A percentile compares a stretch with the other conserved stretches of the same genome.
Conservation (phyloP, 2,797 vertebrate genomes). For the Gambusia yucatana region DNA sequence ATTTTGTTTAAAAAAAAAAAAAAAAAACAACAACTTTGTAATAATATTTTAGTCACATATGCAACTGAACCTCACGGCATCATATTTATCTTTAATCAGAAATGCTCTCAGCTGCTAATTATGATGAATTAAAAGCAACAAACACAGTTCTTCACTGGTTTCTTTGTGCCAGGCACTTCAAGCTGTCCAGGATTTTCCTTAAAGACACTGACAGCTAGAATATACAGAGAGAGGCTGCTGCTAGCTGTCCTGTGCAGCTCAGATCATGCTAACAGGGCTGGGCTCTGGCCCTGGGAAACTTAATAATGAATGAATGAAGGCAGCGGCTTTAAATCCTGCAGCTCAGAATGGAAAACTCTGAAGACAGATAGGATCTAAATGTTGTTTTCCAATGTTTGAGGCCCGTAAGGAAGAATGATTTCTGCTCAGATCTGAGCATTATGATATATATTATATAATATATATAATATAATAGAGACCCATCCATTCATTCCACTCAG, state of each 20-base stretch:
- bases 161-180: slow-evolving; percentile 26
- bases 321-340: slow-evolving; percentile 49
- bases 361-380: slow-evolving; percentile 27
- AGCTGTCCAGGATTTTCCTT: slow-evolving; percentile 58
- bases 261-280: slow-evolving; percentile 30
- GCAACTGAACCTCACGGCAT: neutral
- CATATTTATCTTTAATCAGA: neutral
- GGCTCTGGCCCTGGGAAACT: slow-evolving; percentile 42
- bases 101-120: neutral
- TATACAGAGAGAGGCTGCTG: slow-evolving; percentile 17
- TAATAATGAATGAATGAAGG: slow-evolving; percentile 62
- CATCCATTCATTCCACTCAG: neutral
- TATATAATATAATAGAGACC: neutral
- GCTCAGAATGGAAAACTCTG: slow-evolving; percentile 42
- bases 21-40: neutral
- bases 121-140: neutral
- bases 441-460: too few species aligned
- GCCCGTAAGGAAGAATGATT: neutral
- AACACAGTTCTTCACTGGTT: neutral
- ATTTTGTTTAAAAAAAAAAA: neutral
- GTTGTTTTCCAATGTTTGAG: slow-evolving; percentile 5
- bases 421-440: neutral
- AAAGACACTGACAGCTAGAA: slow-evolving; percentile 44
- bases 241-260: slow-evolving; percentile 35
- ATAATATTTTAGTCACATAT: neutral